These are phyloP conservation scores for Pogonocichla stellata DNA, from an alignment of 2,113 vertebrate species.

Conservation along the genomic window DNA sequence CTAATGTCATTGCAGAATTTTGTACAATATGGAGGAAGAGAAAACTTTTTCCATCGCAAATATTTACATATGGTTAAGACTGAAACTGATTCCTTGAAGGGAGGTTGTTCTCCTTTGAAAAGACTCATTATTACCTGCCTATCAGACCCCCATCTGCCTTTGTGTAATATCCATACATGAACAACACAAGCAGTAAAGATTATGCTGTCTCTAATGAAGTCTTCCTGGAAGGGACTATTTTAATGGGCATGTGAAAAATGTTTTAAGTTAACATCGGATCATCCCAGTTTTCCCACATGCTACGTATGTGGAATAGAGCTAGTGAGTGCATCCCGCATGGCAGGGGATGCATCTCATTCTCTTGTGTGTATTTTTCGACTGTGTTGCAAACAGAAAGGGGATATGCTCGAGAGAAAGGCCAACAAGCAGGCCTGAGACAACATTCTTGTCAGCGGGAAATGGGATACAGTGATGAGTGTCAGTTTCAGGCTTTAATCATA, in stretches of 20 bases:
- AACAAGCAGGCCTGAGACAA: background rate
- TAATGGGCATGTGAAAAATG: background rate
- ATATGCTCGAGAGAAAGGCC: background rate
- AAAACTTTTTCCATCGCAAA: background rate
- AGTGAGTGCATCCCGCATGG: fast-evolving
- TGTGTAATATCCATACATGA: background rate
- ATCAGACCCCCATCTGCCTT: background rate
- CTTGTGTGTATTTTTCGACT: background rate
- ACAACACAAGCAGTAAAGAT: background rate
- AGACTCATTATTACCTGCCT: background rate
- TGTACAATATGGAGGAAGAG: background rate
- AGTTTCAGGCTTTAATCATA: background rate
- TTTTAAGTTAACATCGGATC: fast-evolving
- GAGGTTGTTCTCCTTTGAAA: background rate
- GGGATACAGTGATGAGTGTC: background rate
- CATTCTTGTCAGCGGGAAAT: background rate
- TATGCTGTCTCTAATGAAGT: background rate
- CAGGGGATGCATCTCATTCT: background rate
- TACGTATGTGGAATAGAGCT: background rate
- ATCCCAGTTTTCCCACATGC: background rate
- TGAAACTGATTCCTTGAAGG: background rate
- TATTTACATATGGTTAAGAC: background rate
- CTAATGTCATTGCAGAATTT: background rate
- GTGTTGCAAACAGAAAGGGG: background rate
- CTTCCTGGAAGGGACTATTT: background rate